Evolutionary conservation across 2,113 vertebrate species (phyloP).

Genomic region (Tetraodon nigroviridis): DNA sequence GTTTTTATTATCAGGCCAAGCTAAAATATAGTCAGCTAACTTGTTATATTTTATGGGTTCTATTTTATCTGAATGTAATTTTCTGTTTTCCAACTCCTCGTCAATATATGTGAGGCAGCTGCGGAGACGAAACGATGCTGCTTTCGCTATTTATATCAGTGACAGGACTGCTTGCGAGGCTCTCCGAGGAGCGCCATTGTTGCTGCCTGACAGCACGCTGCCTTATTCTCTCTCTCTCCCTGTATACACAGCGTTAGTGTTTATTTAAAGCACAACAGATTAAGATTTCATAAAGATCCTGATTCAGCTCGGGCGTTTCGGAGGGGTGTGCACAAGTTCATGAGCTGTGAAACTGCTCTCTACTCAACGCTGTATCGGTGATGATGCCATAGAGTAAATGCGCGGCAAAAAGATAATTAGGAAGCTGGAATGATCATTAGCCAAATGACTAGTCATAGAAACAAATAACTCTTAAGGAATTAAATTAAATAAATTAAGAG

Average conservation of each 20-base stretch:
- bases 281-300: constrained; percentile 81
- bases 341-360: constrained; percentile 47
- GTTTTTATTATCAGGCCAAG: not conserved
- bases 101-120: constrained; percentile 28
- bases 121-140: constrained; percentile 69
- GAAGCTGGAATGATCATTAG: not conserved
- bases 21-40: too few relatives aligned
- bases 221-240: constrained; percentile 66
- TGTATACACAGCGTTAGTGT: constrained; percentile 71
- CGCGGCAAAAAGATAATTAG: constrained; percentile 3
- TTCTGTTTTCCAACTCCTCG: constrained; percentile 14
- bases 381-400: constrained; percentile 26
- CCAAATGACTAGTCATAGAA: not conserved
- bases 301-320: constrained; percentile 46
- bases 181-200: constrained; percentile 73
- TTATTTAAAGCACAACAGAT: constrained; percentile 82
- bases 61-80: constrained; percentile 10
- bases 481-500: not conserved
- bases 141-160: constrained; percentile 82
- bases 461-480: not conserved
- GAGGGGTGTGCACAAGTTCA: constrained; percentile 58
- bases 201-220: constrained; percentile 76
- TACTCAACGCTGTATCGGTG: constrained; percentile 6
- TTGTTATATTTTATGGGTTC: constrained; percentile 6
- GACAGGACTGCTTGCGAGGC: constrained; percentile 73